Evolutionary conservation across 2,113 vertebrate genomes (phyloP).

Genomic region (Melanocharis versteri): DNA sequence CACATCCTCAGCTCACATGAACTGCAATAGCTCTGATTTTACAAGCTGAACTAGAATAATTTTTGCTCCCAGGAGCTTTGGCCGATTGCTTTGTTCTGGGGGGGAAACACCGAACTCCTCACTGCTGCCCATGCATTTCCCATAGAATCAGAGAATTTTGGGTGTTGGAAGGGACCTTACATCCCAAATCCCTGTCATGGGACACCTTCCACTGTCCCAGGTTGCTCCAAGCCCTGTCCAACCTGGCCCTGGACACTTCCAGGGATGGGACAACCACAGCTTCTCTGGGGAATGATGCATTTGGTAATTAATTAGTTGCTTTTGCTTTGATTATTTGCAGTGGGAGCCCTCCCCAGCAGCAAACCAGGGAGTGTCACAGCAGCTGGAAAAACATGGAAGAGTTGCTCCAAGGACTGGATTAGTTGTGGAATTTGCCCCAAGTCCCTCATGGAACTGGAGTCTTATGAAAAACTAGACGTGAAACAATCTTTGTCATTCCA

Average conservation of each 20-base stretch:
- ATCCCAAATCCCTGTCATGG: not conserved
- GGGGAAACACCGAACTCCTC: not conserved
- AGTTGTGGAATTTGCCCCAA: not conserved
- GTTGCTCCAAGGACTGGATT: not conserved
- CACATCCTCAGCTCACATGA: not conserved
- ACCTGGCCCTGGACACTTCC: not conserved
- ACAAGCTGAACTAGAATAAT: not conserved
- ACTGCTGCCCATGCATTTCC: rapidly evolving
- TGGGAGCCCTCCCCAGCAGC: not conserved
- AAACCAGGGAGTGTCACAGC: not conserved
- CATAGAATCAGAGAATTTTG: not conserved
- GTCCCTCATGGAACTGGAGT: not conserved
- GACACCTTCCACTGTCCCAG: not conserved
- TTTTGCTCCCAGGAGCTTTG: not conserved
- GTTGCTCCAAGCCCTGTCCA: rapidly evolving
- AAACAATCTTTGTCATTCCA: not conserved
- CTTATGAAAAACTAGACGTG: not conserved
- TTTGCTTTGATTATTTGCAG: not conserved
- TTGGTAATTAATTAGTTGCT: not conserved
- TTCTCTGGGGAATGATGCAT: not conserved
- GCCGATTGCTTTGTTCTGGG: rapidly evolving
- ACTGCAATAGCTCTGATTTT: not conserved
- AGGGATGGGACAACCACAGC: not conserved
- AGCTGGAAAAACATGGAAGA: not conserved
- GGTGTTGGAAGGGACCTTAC: not conserved